Base-by-base conservation (phyloP, 1,140 invertebrate genomes). In the Drosophila sechellia region DNA sequence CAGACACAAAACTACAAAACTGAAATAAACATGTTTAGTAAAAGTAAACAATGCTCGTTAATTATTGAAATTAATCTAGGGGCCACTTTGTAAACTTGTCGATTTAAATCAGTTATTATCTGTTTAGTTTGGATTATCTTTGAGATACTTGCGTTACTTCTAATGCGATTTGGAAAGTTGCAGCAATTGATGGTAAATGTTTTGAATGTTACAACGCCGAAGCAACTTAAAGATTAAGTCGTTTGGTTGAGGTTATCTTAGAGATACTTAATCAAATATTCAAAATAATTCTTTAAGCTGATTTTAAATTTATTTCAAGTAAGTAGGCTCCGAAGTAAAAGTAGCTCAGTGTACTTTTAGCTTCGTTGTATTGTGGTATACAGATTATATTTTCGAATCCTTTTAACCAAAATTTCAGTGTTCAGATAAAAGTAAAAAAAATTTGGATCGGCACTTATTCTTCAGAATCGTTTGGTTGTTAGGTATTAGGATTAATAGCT, bases 11-110 rank as follows among this genome's bases (percentile, higher is more conserved):
- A 78, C 74, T 71, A 86, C 78, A 78, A 58, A 74, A 75, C 63
- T 63, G 60, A 87, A 85, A 86, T 87, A 86, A 87, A 86, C 83
- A 83, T 86, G 81, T 87, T 86, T 86, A 86, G 81, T 87, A 79
- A 86, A 86, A 85, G 64, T 75, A 45, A 56, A 49, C 39, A 40
- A 40, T 40, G 20, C 25, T 27, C 10, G 17, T 48, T 12, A 37
- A 17, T 65, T 39, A 8, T 50, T 59, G 34, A n/a, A 15, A 15
- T 17, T 39, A 3, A 25, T 25, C 13, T 39, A 35, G 52, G 52
- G 52, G 52, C 31, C 31, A 8, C 31, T 31, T 3, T 31, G 6
- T 31, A 31, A 31, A 31, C 31, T 31, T 6, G 8, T 31, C 6
- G 31, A 31, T 10, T 8, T 8, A 31, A 31, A 31, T 31, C 31